Conservation (phyloP, 2,113 vertebrate genomes). For the Zosterops japonicus region DNA sequence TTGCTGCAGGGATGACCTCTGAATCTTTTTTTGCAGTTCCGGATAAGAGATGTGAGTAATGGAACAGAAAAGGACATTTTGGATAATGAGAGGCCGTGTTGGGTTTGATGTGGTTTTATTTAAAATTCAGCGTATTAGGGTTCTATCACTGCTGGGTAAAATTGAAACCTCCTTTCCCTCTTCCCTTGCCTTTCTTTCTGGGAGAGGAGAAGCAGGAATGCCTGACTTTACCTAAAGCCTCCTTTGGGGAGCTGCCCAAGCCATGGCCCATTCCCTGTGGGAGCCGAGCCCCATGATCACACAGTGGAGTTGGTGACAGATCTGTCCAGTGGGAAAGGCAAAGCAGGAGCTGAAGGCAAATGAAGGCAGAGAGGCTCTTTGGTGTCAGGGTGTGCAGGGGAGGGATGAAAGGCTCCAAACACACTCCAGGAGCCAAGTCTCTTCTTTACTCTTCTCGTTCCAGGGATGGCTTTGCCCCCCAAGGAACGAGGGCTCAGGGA, state of each 20-base stretch:
- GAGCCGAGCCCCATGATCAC: fast-evolving
- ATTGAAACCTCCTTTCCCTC: neutral
- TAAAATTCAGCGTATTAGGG: neutral
- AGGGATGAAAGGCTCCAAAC: neutral
- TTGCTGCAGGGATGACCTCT: neutral
- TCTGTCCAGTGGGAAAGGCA: neutral
- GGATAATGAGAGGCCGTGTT: neutral
- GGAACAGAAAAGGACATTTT: neutral
- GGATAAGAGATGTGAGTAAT: neutral
- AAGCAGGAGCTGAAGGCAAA: neutral
- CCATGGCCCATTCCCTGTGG: neutral
- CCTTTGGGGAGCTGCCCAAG: neutral
- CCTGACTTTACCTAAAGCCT: neutral
- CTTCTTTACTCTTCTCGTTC: conserved; percentile 3
- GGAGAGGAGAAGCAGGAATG: neutral
- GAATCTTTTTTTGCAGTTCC: neutral
- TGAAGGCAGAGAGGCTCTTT: neutral
- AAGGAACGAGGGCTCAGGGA: neutral
- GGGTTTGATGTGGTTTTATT: neutral
- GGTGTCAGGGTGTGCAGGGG: neutral
- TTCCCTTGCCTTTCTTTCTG: neutral
- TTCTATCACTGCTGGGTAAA: neutral
- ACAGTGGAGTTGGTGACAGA: neutral
- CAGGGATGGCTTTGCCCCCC: neutral
- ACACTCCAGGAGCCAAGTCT: neutral